Percentiles rank a stretch among this genome's conserved stretches.
phyloP scores from a whole-genome alignment of 2,113 vertebrate species.

The Reinhardtius hippoglossoides region DNA sequence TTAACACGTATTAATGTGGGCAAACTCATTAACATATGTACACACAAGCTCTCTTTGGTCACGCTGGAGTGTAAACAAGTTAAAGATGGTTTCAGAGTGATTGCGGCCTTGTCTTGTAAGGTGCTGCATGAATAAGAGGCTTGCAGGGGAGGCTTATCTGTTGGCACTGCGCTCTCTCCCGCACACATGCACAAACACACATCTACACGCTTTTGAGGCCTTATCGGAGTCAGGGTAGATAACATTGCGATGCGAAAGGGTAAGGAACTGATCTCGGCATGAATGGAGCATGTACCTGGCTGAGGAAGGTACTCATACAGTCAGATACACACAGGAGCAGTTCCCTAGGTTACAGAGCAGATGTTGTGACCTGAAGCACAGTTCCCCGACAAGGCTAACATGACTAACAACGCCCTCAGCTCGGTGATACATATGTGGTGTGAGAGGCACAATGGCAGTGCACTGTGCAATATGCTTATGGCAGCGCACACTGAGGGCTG shows the following conservation, averaged over 20 bases:
- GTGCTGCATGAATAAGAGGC: slow-evolving; percentile 62
- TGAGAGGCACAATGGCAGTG: slow-evolving; percentile 4
- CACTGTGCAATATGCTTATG: not conserved
- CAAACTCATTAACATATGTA: slow-evolving; percentile 24
- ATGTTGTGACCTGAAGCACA: slow-evolving; percentile 40
- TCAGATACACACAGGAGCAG: slow-evolving; percentile 3
- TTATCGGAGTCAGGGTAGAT: slow-evolving; percentile 64
- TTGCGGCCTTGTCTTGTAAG: slow-evolving; percentile 63
- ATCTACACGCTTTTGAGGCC: slow-evolving; percentile 30
- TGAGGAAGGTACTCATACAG: not conserved
- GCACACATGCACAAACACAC: slow-evolving; percentile 8
- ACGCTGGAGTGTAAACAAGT: slow-evolving; percentile 54
- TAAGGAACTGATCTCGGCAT: slow-evolving; percentile 47
- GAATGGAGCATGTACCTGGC: slow-evolving; percentile 55
- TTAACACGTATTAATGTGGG: not conserved
- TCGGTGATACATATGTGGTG: not conserved
- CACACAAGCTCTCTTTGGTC: slow-evolving; percentile 28
- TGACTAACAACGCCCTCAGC: not conserved
- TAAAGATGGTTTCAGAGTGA: slow-evolving; percentile 40
- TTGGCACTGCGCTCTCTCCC: slow-evolving; percentile 25
- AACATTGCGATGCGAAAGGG: slow-evolving; percentile 41
- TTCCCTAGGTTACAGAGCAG: slow-evolving; percentile 42
- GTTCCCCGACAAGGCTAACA: slow-evolving; percentile 15
- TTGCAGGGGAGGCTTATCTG: slow-evolving; percentile 68
- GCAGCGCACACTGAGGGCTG: not conserved